Conservation (phyloP, 2,113 vertebrate genomes). For the Baryphthengus martii region DNA sequence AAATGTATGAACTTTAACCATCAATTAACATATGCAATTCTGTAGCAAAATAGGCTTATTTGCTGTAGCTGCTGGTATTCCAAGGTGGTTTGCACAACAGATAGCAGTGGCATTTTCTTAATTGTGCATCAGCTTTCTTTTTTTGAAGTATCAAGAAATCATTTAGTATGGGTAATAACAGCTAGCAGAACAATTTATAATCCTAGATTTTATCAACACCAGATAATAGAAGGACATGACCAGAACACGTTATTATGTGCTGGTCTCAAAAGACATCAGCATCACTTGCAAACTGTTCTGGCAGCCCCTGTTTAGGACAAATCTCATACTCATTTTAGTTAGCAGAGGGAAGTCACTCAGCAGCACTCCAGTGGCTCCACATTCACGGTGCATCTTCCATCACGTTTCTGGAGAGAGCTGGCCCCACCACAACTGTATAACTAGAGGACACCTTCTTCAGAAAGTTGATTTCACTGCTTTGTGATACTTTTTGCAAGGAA, state of each 20-base stretch:
- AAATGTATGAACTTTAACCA: neutral
- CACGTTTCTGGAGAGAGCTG: neutral
- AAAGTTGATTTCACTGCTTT: neutral
- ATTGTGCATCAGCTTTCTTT: neutral
- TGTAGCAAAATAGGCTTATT: neutral
- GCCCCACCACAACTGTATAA: neutral
- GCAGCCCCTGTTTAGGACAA: neutral
- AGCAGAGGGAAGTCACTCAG: neutral
- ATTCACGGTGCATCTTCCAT: neutral
- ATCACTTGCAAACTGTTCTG: neutral
- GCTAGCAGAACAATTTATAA: neutral
- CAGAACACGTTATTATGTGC: neutral
- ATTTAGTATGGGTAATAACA: neutral
- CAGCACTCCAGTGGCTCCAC: neutral
- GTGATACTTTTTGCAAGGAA: neutral
- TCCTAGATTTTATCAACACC: neutral
- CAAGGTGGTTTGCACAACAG: neutral
- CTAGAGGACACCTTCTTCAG: neutral
- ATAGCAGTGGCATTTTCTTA: neutral
- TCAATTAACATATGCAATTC: neutral
- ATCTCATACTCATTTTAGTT: neutral
- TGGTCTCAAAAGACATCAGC: neutral
- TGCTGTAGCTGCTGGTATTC: neutral
- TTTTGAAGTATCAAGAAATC: neutral
- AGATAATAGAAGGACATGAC: neutral